A percentile compares a stretch with the other conserved stretches of the same genome.
These are phyloP conservation scores for Sphecodes monilicornis DNA, from an alignment of 2,888 invertebrate genomes.

Conservation along the genomic window DNA sequence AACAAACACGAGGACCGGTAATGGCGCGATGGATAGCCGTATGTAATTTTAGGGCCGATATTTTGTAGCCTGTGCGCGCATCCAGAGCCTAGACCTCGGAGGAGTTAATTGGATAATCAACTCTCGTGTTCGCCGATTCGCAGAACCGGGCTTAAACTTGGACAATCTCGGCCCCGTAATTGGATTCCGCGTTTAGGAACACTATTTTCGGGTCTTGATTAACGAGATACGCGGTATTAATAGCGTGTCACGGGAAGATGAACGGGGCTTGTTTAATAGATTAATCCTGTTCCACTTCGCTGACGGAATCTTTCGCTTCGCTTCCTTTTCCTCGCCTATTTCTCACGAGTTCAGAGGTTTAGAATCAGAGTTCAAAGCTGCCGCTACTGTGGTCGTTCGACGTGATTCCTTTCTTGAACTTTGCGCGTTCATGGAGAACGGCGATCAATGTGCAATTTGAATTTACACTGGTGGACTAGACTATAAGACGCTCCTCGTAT, in stretches of 20 bases:
- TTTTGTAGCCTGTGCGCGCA: not conserved
- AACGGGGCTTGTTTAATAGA: constrained; percentile 3
- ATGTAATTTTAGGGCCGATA: constrained; percentile 42
- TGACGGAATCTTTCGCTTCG: not conserved
- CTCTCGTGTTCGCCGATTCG: constrained; percentile 14
- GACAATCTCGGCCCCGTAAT: constrained; percentile 22
- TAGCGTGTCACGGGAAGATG: constrained; percentile 1
- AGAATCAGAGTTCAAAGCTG: no score
- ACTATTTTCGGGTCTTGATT: constrained; percentile 27
- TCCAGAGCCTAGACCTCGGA: not conserved
- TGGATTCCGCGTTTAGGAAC: constrained; percentile 33
- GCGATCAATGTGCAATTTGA: no score
- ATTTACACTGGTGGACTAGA: no score
- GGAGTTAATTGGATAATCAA: constrained; percentile 50
- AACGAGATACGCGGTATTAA: constrained; percentile 26
- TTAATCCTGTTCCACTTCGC: not conserved
- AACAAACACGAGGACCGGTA: constrained; percentile 15
- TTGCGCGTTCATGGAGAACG: no score
- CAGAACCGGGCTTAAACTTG: not conserved
- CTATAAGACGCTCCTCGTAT: no score
- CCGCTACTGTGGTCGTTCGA: no score
- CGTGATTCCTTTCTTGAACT: no score
- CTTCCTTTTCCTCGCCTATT: no score
- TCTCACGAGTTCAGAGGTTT: no score
- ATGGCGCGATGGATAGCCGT: constrained; percentile 4